Conservation (phyloP, 2,888 invertebrate genomes). For the Ligdia adustata region DNA sequence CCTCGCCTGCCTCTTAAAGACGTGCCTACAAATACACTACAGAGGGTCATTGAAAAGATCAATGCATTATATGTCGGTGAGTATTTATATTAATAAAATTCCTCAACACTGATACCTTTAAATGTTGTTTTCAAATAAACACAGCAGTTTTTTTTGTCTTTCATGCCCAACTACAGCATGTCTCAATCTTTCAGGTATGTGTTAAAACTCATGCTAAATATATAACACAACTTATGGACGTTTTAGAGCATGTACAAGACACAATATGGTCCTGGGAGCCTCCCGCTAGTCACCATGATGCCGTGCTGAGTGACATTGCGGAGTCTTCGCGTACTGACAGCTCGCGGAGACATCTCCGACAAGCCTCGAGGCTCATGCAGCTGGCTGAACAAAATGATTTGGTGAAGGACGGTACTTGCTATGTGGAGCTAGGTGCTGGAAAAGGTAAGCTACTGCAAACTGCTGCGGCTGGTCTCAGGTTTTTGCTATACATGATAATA, state of each 20-base stretch:
- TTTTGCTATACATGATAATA: too few species aligned
- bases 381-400: constrained; percentile 86
- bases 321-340: constrained; percentile 83
- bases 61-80: constrained; percentile 70
- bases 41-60: constrained; percentile 64
- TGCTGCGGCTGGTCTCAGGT: too few species aligned
- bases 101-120: too few species aligned
- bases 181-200: too few species aligned
- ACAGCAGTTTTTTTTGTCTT: too few species aligned
- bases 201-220: too few species aligned
- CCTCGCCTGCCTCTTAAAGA: constrained; percentile 56
- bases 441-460: constrained; percentile 89
- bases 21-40: constrained; percentile 53
- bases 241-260: constrained; percentile 56
- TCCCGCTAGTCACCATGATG: constrained; percentile 54
- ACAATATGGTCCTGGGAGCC: constrained; percentile 44
- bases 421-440: constrained; percentile 95
- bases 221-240: too few species aligned
- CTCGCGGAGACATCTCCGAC: constrained; percentile 89
- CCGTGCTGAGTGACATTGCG: constrained; percentile 55
- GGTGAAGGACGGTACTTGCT: constrained; percentile 86
- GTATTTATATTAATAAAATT: too few species aligned
- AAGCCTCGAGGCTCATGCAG: constrained; percentile 90
- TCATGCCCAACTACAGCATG: too few species aligned
- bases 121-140: too few species aligned